phyloP scores from a whole-genome alignment of 2,888 invertebrate species.

The Drosophila infuscata region DNA sequence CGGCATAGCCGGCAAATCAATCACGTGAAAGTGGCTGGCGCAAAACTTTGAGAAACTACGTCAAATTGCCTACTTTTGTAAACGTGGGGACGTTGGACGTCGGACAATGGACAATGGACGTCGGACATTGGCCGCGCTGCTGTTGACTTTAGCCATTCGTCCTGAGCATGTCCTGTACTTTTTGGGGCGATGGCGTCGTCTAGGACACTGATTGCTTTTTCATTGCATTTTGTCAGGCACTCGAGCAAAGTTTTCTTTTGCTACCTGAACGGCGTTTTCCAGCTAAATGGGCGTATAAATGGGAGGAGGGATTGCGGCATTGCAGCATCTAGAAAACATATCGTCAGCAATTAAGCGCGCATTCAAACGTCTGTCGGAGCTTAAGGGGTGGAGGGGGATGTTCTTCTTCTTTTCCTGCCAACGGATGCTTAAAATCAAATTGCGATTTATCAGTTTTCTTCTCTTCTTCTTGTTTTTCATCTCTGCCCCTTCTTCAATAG shows the following conservation, averaged over 20 bases:
- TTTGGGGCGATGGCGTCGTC: slow-evolving; percentile 29
- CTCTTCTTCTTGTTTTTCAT: slow-evolving; percentile 14
- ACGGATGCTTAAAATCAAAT: slow-evolving; percentile 61
- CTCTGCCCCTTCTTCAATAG: background rate
- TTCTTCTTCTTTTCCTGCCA: slow-evolving; percentile 13
- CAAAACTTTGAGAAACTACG: slow-evolving; percentile 74
- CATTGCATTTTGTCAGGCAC: slow-evolving; percentile 70
- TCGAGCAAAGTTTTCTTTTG: slow-evolving; percentile 63
- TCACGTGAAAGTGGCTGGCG: slow-evolving; percentile 71
- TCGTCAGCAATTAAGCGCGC: slow-evolving; percentile 78
- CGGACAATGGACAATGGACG: background rate
- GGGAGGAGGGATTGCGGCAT: background rate
- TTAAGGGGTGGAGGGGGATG: slow-evolving; percentile 10
- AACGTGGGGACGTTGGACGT: slow-evolving; percentile 26
- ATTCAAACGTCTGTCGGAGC: slow-evolving; percentile 70
- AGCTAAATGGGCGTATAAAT: slow-evolving; percentile 49
- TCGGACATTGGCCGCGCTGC: slow-evolving; percentile 8
- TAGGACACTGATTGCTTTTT: slow-evolving; percentile 74
- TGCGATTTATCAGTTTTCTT: slow-evolving; percentile 68
- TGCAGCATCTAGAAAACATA: slow-evolving; percentile 61
- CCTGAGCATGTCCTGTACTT: slow-evolving; percentile 42
- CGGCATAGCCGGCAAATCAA: slow-evolving; percentile 64
- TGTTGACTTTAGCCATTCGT: slow-evolving; percentile 55
- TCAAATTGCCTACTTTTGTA: slow-evolving; percentile 78
- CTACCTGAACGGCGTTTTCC: slow-evolving; percentile 65